A percentile compares a stretch with the other conserved stretches of the same genome.
phyloP scores from a whole-genome alignment of 2,888 invertebrate genomes.

The Holacanthella duospinosa region DNA sequence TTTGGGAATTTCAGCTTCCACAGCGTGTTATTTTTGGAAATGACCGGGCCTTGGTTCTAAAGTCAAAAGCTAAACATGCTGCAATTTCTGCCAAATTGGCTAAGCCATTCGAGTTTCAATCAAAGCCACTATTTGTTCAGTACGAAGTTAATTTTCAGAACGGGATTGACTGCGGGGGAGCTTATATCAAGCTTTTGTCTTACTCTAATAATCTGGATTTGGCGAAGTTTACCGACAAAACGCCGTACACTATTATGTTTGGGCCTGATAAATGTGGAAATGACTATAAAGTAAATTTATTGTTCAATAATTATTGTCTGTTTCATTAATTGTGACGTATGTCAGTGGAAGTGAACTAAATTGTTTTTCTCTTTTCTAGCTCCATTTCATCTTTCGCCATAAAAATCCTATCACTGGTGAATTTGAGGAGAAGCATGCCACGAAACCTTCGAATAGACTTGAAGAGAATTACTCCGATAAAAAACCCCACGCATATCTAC shows the following conservation, averaged over 20 bases:
- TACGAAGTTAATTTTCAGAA: constrained; percentile 89
- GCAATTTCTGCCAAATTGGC: constrained; percentile 72
- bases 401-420: constrained; percentile 84
- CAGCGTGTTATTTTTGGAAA: constrained; percentile 64
- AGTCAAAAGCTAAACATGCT: constrained; percentile 91
- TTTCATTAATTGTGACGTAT: too few species aligned
- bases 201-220: constrained; percentile 57
- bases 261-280: constrained; percentile 99
- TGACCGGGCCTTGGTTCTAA: constrained; percentile 78
- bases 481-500: constrained; percentile 74
- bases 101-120: constrained; percentile 69
- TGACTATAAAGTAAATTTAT: constrained; percentile 64
- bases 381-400: constrained; percentile 84
- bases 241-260: constrained; percentile 98
- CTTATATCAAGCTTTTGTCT: constrained; percentile 86
- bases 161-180: constrained; percentile 97
- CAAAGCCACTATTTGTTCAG: constrained; percentile 76
- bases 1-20: constrained; percentile 63
- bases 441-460: constrained; percentile 72
- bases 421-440: constrained; percentile 89
- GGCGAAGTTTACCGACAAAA: constrained; percentile 82
- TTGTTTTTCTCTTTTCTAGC: constrained; percentile 41
- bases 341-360: too few species aligned
- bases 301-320: background rate
- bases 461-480: constrained; percentile 86